Evolutionary conservation across 1,140 invertebrate species (phyloP).

Genomic region (Drosophila lowei): DNA sequence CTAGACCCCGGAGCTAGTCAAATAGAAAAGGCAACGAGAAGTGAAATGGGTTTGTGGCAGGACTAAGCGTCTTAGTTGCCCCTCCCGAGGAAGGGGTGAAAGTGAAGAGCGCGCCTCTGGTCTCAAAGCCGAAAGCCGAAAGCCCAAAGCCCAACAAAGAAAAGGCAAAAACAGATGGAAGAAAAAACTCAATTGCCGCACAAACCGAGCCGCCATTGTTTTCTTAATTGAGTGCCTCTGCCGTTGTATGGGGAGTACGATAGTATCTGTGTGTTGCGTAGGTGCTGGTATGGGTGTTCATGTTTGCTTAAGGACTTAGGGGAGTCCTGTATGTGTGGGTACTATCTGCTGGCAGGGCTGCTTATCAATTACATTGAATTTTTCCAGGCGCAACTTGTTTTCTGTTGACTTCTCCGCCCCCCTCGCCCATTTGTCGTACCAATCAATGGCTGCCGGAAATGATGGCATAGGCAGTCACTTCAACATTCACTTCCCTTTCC

Average conservation of each 20-base stretch:
- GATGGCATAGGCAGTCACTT: constrained; percentile 49
- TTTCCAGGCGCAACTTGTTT: constrained; percentile 25
- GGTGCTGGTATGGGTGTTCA: too few species aligned
- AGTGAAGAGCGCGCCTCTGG: background rate
- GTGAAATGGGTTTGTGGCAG: constrained; percentile 28
- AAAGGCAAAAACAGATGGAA: constrained; percentile 26
- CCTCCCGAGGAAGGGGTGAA: constrained; percentile 9
- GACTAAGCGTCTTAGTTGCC: constrained; percentile 41
- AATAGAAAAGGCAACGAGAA: constrained; percentile 31
- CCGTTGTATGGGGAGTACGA: constrained; percentile 6
- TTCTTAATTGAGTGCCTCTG: constrained; percentile 59
- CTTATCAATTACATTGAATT: constrained; percentile 57
- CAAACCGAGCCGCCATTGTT: constrained; percentile 53
- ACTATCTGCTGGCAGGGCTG: constrained; percentile 24
- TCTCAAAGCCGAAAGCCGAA: constrained; percentile 26
- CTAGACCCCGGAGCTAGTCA: constrained; percentile 24
- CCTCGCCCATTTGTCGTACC: constrained; percentile 1
- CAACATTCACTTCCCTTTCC: constrained; percentile 21
- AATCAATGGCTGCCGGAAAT: constrained; percentile 57
- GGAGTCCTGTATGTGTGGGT: constrained; percentile 2
- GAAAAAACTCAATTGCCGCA: constrained; percentile 54
- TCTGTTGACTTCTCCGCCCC: constrained; percentile 11
- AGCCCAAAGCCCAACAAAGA: constrained; percentile 43
- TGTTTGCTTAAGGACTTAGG: constrained; percentile 35
- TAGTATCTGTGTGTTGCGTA: background rate